phyloP scores from a whole-genome alignment of 2,888 invertebrate species.

The Agriopis marginaria region DNA sequence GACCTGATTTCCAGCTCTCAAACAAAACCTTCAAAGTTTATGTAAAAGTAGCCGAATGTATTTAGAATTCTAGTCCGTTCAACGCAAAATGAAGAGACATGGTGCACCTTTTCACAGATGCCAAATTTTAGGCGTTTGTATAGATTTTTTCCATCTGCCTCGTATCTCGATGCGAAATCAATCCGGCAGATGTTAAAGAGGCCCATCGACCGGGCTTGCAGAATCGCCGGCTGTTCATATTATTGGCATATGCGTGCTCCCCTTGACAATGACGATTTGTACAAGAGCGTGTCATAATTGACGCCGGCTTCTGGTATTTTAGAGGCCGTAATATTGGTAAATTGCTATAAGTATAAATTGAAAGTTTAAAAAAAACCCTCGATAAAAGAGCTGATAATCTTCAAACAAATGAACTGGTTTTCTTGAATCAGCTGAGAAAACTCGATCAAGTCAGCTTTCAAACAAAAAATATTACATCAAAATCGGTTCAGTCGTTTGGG shows the following conservation, averaged over 20 bases:
- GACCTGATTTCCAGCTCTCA: conserved; percentile 4
- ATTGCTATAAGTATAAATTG: too few relatives aligned
- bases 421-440: too few relatives aligned
- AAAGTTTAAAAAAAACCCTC: too few relatives aligned
- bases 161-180: conserved; percentile 48
- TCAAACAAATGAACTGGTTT: too few relatives aligned
- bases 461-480: too few relatives aligned
- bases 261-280: conserved; percentile 18
- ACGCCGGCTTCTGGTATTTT: not conserved
- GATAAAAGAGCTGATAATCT: too few relatives aligned
- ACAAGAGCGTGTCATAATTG: not conserved
- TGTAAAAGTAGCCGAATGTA: not conserved
- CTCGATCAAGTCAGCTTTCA: too few relatives aligned
- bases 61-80: conserved; percentile 7
- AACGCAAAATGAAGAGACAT: conserved; percentile 10
- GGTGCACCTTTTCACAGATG: conserved; percentile 18
- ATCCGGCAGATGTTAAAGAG: conserved; percentile 50
- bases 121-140: conserved; percentile 18
- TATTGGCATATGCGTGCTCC: conserved; percentile 15
- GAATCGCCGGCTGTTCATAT: conserved; percentile 44
- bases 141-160: conserved; percentile 46
- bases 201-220: conserved; percentile 43
- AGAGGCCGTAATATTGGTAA: not conserved
- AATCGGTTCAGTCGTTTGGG: too few relatives aligned
- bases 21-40: conserved; percentile 10